Percentiles rank a stretch among this genome's conserved stretches.
Evolutionary conservation across 2,113 vertebrate species (phyloP).

Genomic region (Butorides virescens): DNA sequence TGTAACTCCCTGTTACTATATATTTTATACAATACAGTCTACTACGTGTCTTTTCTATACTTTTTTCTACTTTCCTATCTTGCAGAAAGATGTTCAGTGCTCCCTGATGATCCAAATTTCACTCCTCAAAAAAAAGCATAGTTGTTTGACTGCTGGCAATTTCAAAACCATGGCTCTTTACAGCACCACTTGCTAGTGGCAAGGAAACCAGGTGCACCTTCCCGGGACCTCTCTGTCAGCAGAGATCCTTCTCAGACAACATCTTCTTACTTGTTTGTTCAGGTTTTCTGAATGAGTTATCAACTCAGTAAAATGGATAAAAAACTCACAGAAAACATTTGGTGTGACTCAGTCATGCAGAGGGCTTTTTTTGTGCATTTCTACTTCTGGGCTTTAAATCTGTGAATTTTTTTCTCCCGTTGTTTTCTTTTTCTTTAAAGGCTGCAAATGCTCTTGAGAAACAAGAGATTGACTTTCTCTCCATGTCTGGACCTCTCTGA

Average conservation of each 20-base stretch:
- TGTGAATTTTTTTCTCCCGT: background rate
- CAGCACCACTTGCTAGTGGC: background rate
- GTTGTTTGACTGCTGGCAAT: background rate
- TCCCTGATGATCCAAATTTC: background rate
- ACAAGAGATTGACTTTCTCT: background rate
- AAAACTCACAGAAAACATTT: background rate
- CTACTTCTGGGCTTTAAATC: background rate
- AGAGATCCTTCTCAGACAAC: background rate
- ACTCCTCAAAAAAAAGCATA: rapidly evolving
- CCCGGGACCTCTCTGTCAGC: background rate
- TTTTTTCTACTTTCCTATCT: background rate
- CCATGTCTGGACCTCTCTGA: background rate
- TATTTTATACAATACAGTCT: background rate
- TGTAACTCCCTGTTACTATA: background rate
- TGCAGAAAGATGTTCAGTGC: background rate
- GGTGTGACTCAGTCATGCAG: background rate
- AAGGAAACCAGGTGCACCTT: background rate
- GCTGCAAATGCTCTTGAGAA: background rate
- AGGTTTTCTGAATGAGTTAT: background rate
- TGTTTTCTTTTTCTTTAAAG: background rate
- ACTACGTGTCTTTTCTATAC: background rate
- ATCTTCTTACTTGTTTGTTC: background rate
- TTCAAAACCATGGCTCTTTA: background rate
- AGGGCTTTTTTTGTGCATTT: background rate
- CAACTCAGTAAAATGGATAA: background rate